A percentile compares a stretch with the other conserved stretches of the same genome.
These are phyloP conservation scores for Eubasilissa splendida DNA, from an alignment of 2,888 invertebrate genomes.

Conservation along the genomic window DNA sequence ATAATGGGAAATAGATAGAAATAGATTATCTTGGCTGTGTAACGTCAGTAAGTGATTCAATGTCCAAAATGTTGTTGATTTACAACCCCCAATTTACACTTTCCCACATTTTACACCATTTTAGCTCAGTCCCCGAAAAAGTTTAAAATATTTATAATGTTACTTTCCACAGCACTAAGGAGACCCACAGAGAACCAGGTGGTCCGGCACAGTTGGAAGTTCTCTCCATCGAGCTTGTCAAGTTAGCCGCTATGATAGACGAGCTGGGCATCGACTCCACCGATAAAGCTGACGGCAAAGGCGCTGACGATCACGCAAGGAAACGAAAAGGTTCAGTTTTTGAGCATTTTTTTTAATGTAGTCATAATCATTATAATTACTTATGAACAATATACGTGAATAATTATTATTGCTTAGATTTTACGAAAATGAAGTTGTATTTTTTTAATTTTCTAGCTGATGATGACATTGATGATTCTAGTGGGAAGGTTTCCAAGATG, in stretches of 20 bases:
- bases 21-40: no score
- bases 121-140: no score
- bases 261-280: slow-evolving; percentile 60
- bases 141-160: no score
- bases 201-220: slow-evolving; percentile 71
- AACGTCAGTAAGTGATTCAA: no score
- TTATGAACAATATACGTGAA: no score
- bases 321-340: slow-evolving; percentile 68
- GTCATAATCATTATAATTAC: no score
- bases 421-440: neutral
- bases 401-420: neutral
- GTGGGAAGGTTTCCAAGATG: slow-evolving; percentile 69
- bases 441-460: slow-evolving; percentile 62
- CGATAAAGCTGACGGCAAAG: slow-evolving; percentile 46
- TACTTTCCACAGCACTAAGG: slow-evolving; percentile 65
- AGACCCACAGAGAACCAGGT: slow-evolving; percentile 60
- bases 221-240: slow-evolving; percentile 73
- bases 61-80: no score
- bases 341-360: neutral
- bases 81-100: no score
- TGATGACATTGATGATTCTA: slow-evolving; percentile 63
- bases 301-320: slow-evolving; percentile 55
- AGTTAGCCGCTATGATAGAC: slow-evolving; percentile 71
- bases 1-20: no score
- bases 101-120: no score